Base-by-base conservation (phyloP, 2,797 vertebrate genomes). In the Pseudochaenichthys georgianus region DNA sequence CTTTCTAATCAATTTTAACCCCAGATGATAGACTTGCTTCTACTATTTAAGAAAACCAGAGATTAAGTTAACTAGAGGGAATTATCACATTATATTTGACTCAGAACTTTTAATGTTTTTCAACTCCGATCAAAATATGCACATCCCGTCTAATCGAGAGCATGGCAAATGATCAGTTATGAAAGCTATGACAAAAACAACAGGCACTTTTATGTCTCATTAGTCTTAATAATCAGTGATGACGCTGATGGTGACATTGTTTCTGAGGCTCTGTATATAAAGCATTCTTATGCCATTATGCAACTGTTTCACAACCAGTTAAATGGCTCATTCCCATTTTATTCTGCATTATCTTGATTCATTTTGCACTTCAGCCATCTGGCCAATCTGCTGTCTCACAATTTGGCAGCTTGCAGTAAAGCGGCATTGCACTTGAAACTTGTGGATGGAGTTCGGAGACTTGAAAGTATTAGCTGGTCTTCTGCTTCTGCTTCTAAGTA, bases 181-280 rank as follows among this genome's bases (percentile, higher is more conserved):
- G 47, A 60, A 53, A 51, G 46, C 34, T 21, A 50, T 54, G 62
- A 65, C 62, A 73, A 55, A 73, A 67, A 60, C 31, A 67, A 42
- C 28, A 57, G 16, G 59, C 13, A 62, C 19, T 19, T 43, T 15
- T 58, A 54, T 38, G 64, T 51, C 48, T 73, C 54, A 76, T 69
- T 73, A 61, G 58, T 62, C 52, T 58, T 31, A 58, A 51, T 54
- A 45, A 75, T 16, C 21, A 72, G 3, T 11, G 17, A 31, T 65
- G 54, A 75, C 48, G 46, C 42, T 66, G 47, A 38, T 28, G 47
- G 13, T 53, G 70, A 68, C 16, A 31, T 31, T 64, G n/a, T 51
- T 9, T 59, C 70, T 61, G 23, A 47, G 47, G 21, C 51, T 65
- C 43, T 58, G 71, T 50, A 46, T 63, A 67, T 42, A 34, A 19